Percentiles rank a stretch among this genome's conserved stretches.
Evolutionary conservation across 1,140 invertebrate genomes (phyloP).

Genomic region (Bombus superbus): DNA sequence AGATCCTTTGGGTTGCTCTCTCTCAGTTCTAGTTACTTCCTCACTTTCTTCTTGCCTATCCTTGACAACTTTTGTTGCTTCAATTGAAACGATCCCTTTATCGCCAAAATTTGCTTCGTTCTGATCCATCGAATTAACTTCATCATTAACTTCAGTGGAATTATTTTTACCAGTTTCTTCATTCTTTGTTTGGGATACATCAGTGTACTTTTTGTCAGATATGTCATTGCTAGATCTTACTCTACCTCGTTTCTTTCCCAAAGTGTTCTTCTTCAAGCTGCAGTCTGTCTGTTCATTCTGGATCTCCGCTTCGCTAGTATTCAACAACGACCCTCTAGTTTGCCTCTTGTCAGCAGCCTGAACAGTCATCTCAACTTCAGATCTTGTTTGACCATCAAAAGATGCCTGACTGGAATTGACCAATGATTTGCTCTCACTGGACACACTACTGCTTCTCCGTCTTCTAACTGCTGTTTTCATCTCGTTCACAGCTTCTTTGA

Average conservation of each 20-base stretch:
- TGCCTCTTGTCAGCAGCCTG: constrained; percentile 34
- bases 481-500: background rate
- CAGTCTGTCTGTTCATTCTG: constrained; percentile 7
- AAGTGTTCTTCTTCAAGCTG: constrained; percentile 18
- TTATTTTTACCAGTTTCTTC: constrained; percentile 2
- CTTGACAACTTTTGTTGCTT: background rate
- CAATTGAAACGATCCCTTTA: background rate
- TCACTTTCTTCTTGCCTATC: background rate
- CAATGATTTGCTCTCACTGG: background rate
- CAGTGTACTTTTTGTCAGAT: background rate
- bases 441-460: constrained; percentile 1
- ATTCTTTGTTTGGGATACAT: background rate
- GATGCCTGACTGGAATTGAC: background rate
- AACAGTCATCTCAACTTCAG: background rate
- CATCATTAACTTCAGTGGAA: background rate
- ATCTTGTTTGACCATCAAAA: background rate
- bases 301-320: background rate
- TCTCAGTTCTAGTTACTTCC: background rate
- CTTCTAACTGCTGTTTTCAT: constrained; percentile 17
- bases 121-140: background rate
- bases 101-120: background rate
- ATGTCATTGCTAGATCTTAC: constrained; percentile 25
- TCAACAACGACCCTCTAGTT: constrained; percentile 40
- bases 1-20: background rate
- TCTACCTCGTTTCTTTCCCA: constrained; percentile 51